Conservation (phyloP, 2,113 vertebrate species). For the Passer domesticus region DNA sequence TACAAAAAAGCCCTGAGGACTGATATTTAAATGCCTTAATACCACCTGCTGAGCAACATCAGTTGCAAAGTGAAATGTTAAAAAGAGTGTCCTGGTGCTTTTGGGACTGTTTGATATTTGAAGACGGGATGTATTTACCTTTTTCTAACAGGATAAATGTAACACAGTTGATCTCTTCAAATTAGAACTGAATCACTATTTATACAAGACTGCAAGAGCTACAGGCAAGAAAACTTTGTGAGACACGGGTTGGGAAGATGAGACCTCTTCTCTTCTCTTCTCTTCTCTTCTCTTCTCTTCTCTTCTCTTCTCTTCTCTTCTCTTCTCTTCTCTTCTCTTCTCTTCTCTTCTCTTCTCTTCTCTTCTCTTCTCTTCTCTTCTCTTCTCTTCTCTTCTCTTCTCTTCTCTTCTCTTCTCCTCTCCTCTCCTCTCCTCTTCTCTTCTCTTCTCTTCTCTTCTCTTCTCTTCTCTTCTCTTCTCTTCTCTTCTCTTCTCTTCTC, state of each 20-base stretch:
- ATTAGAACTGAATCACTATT: background rate
- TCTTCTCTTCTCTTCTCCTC: background rate
- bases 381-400: no score
- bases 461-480: no score
- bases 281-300: no score
- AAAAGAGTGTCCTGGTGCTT: background rate
- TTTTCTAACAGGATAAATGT: background rate
- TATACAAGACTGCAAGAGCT: background rate
- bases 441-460: no score
- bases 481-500: background rate
- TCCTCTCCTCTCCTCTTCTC: no score
- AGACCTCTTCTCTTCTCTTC: background rate
- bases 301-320: no score
- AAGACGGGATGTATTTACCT: background rate
- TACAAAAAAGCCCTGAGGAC: background rate
- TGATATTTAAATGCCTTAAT: background rate
- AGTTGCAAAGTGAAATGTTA: background rate
- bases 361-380: no score
- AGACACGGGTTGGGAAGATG: background rate
- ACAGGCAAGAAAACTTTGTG: background rate
- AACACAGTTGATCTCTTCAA: background rate
- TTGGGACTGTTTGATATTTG: slow-evolving; percentile 8
- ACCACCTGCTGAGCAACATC: slow-evolving; percentile 29
- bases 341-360: no score
- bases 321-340: background rate